These are phyloP conservation scores for Atrichornis clamosus DNA, from an alignment of 2,113 vertebrate species.

Conservation along the genomic window DNA sequence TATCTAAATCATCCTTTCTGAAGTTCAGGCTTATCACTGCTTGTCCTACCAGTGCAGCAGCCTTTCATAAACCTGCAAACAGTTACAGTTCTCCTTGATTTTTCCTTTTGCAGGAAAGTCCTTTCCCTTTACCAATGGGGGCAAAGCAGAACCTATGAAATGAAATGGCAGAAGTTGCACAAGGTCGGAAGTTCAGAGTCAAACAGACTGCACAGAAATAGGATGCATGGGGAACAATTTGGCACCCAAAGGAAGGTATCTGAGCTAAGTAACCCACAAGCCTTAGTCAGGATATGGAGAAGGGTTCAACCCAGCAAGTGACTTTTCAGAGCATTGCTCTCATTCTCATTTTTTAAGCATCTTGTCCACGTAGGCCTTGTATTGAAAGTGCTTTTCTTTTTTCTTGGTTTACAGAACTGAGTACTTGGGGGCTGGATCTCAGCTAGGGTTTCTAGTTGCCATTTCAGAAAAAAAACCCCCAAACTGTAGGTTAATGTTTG, in stretches of 20 bases:
- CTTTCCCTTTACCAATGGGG: not conserved
- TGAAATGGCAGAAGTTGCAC: not conserved
- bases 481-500: not conserved
- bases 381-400: not conserved
- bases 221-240: not conserved
- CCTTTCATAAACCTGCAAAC: not conserved
- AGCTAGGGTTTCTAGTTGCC: not conserved
- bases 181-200: not conserved
- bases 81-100: not conserved
- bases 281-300: not conserved
- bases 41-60: not conserved
- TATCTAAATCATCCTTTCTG: not conserved
- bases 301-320: not conserved
- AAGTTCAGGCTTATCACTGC: not conserved
- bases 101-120: not conserved
- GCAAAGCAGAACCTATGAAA: not conserved
- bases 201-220: not conserved
- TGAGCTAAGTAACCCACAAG: not conserved
- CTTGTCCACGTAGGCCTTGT: not conserved
- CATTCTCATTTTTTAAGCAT: not conserved
- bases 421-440: not conserved
- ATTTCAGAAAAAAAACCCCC: not conserved
- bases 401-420: fast-evolving
- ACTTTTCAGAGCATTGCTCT: not conserved
- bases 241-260: not conserved